phyloP scores from a whole-genome alignment of 2,797 vertebrate species.

The Enteromius mattozi region DNA sequence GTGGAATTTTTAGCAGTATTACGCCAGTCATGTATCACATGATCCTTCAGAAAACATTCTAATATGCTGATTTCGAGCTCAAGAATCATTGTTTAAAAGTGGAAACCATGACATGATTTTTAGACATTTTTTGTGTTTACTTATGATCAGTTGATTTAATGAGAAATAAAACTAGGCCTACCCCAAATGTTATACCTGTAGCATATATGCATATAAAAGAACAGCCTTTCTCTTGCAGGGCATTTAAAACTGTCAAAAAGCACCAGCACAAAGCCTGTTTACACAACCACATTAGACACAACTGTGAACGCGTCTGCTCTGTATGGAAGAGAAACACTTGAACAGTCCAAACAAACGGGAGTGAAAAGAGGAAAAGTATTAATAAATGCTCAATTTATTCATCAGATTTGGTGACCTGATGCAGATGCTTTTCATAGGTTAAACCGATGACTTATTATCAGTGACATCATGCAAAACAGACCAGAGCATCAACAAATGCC shows the following conservation, averaged over 20 bases:
- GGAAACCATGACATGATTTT: background rate
- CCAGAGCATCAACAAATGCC: conserved; percentile 51
- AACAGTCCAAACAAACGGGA: background rate
- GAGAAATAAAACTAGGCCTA: background rate
- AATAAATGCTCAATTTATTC: background rate
- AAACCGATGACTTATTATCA: conserved; percentile 47
- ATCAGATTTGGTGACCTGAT: conserved; percentile 5
- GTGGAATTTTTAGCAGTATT: background rate
- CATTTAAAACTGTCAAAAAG: conserved; percentile 27
- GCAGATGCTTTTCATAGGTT: conserved; percentile 48
- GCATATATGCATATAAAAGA: background rate
- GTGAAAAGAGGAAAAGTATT: background rate
- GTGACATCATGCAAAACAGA: conserved; percentile 42
- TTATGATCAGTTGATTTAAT: background rate
- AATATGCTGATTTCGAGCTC: background rate
- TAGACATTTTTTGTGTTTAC: background rate
- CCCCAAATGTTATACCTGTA: background rate
- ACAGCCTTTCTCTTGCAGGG: background rate
- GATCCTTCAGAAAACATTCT: background rate
- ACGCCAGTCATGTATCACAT: background rate
- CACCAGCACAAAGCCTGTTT: conserved; percentile 62
- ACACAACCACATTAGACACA: conserved; percentile 39
- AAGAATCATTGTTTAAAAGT: background rate
- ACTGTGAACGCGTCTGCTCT: conserved; percentile 30
- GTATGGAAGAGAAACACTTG: background rate